phyloP scores from a whole-genome alignment of 2,888 invertebrate genomes.

The Poecilobothrus nobilitatus region DNA sequence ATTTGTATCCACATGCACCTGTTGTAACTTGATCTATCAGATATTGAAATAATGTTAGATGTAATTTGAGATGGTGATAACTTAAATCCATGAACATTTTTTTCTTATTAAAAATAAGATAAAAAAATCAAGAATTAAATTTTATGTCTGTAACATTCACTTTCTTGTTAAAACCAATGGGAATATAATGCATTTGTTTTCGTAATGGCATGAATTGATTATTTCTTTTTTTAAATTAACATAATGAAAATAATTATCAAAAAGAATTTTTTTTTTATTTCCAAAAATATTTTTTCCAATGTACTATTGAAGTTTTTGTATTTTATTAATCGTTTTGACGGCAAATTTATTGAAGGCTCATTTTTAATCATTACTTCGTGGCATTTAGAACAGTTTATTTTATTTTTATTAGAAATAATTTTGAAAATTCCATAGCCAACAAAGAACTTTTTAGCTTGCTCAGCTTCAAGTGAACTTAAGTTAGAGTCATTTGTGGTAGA shows the following conservation, averaged over 20 bases:
- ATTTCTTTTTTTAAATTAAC: background rate
- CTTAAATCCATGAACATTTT: background rate
- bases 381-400: background rate
- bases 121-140: no score
- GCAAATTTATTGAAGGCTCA: background rate
- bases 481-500: background rate
- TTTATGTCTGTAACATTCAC: no score
- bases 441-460: no score
- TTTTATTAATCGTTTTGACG: background rate
- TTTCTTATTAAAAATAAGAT: background rate
- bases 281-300: background rate
- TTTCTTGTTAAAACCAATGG: background rate
- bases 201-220: background rate
- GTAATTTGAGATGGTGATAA: no score
- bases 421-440: no score
- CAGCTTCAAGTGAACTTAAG: no score
- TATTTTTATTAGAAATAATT: no score
- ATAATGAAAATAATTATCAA: background rate
- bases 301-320: background rate
- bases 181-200: constrained; percentile 2
- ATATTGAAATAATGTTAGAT: no score
- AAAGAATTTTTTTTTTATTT: background rate
- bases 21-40: no score
- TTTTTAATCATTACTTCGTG: background rate
- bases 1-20: no score